Percentiles rank a stretch among this genome's conserved stretches.
phyloP scores from a whole-genome alignment of 2,888 invertebrate species.

The Drosophila flavopinicola region DNA sequence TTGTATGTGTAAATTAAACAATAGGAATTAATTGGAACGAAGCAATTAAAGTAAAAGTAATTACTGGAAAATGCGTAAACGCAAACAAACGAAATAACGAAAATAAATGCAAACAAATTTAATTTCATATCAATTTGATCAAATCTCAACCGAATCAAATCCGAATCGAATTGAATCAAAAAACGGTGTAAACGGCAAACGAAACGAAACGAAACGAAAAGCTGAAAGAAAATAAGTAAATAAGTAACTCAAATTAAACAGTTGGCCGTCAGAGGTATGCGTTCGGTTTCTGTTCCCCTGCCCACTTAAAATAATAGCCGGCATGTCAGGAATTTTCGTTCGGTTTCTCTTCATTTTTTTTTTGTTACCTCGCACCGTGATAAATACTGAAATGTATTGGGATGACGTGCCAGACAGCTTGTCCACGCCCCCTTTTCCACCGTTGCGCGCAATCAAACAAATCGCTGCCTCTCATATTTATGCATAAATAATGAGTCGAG shows the following conservation, averaged over 20 bases:
- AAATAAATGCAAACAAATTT: conserved; percentile 64
- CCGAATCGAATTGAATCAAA: not conserved
- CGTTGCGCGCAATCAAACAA: conserved; percentile 64
- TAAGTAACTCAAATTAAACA: conserved; percentile 49
- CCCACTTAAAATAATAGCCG: conserved; percentile 21
- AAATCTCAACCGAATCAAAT: conserved; percentile 41
- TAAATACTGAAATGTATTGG: conserved; percentile 56
- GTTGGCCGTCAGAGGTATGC: conserved; percentile 12
- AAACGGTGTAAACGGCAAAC: conserved; percentile 5
- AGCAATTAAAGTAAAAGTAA: conserved; percentile 42
- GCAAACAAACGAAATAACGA: conserved; percentile 50
- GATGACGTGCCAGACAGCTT: conserved; percentile 53
- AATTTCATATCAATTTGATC: conserved; percentile 58
- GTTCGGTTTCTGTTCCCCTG: conserved; percentile 8
- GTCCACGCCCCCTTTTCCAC: conserved; percentile 22
- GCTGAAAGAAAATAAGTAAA: conserved; percentile 41
- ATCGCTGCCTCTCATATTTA: conserved; percentile 77
- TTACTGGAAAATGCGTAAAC: conserved; percentile 32
- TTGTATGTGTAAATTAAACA: not conserved
- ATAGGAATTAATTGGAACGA: conserved; percentile 46
- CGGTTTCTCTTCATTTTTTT: not conserved
- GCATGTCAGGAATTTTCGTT: conserved; percentile 55
- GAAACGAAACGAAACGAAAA: conserved; percentile 1
- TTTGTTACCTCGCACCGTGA: conserved; percentile 26
- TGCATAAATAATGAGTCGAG: conserved; percentile 75